These are phyloP conservation scores for Falco biarmicus DNA, from an alignment of 2,797 vertebrate genomes.

Conservation along the genomic window DNA sequence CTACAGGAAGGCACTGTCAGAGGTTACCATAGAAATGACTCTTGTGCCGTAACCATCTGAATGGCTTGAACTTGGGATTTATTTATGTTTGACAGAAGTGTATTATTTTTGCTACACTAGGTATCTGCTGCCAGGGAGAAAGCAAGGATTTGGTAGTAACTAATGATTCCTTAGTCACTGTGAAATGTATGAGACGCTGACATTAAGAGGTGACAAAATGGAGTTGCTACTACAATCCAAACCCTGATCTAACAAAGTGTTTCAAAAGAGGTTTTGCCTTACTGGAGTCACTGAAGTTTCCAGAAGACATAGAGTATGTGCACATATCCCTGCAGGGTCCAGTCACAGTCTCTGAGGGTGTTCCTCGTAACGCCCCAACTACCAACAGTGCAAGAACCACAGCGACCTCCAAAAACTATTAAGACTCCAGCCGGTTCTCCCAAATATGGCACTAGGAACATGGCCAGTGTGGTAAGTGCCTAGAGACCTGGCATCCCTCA, in stretches of 20 bases:
- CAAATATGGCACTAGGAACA: neutral
- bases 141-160: neutral
- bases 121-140: neutral
- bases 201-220: neutral
- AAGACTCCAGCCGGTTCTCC: neutral
- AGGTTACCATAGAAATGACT: constrained; percentile 16
- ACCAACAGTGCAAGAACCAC: neutral
- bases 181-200: neutral
- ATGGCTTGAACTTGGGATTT: neutral
- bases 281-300: neutral
- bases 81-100: neutral
- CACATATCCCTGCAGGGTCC: neutral
- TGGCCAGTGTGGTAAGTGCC: neutral
- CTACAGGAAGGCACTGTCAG: neutral
- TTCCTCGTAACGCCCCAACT: accelerated
- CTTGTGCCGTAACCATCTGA: neutral
- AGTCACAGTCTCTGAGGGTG: neutral
- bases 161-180: neutral
- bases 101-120: neutral
- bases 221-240: neutral
- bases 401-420: neutral
- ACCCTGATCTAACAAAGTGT: neutral
- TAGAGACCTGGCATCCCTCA: neutral
- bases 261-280: neutral
- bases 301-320: neutral